A percentile compares a stretch with the other conserved stretches of the same genome.
phyloP scores from a whole-genome alignment of 2,797 vertebrate species.

The Denticeps clupeoides region DNA sequence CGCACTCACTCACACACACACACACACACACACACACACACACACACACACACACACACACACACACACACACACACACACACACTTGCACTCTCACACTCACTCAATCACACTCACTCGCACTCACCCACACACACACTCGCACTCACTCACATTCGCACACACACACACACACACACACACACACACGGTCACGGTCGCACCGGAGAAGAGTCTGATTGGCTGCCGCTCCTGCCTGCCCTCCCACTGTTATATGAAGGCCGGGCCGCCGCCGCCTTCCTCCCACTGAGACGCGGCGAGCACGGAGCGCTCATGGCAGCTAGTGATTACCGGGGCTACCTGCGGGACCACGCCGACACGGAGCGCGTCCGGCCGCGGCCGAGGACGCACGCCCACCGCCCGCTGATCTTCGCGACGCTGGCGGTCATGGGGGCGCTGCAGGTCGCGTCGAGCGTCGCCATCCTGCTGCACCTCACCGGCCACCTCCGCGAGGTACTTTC shows the following conservation, averaged over 20 bases:
- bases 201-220: conserved; percentile 32
- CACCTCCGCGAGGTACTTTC: conserved; percentile 73
- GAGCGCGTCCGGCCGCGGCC: conserved; percentile 55
- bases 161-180: too few species aligned
- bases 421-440: conserved; percentile 85
- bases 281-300: conserved; percentile 42
- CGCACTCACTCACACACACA: too few species aligned
- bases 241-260: conserved; percentile 55
- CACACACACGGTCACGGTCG: neutral
- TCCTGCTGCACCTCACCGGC: conserved; percentile 84
- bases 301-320: conserved; percentile 58
- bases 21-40: too few species aligned
- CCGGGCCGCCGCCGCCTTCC: conserved; percentile 34
- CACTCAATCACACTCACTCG: too few species aligned
- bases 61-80: too few species aligned
- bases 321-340: conserved; percentile 62
- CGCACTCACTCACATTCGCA: too few species aligned
- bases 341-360: conserved; percentile 55
- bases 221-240: conserved; percentile 40
- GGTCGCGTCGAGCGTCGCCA: conserved; percentile 83
- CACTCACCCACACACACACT: too few species aligned
- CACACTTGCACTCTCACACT: too few species aligned
- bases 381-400: conserved; percentile 52
- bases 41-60: too few species aligned
- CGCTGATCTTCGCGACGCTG: conserved; percentile 70